phyloP scores from a whole-genome alignment of 1,140 invertebrate species.

The Atta texana region DNA sequence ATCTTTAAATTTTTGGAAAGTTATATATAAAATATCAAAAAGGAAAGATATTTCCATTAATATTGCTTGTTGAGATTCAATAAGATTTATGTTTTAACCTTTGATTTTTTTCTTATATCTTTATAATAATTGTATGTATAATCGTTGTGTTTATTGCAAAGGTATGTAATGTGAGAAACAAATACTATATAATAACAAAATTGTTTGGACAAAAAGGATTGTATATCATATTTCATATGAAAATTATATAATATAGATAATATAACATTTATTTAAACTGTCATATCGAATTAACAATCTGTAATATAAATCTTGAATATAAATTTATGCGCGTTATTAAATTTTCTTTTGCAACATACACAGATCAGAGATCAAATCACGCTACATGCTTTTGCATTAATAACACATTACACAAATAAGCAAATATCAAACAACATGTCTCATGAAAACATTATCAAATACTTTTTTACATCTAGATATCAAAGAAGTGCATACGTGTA shows the following conservation, averaged over 20 bases:
- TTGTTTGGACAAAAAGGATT: not conserved
- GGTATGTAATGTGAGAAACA: not conserved
- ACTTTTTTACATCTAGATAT: not conserved
- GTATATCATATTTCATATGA: constrained; percentile 6
- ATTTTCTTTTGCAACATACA: not conserved
- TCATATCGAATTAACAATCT: constrained; percentile 3
- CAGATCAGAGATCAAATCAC: not conserved
- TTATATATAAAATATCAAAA: not conserved
- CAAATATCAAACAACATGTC: not conserved
- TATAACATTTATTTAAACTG: not conserved
- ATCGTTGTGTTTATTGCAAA: not conserved
- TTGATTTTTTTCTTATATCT: not conserved
- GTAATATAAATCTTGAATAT: constrained; percentile 39
- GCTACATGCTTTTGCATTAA: not conserved
- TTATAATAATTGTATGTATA: not conserved
- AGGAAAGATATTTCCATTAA: not conserved
- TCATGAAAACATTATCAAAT: not conserved
- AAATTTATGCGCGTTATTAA: not conserved
- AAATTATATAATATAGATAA: constrained; percentile 2
- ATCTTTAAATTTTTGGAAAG: constrained; percentile 17
- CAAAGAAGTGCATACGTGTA: not conserved
- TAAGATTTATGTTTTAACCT: not conserved
- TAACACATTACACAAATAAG: not conserved
- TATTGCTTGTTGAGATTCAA: not conserved
- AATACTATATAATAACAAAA: not conserved